phyloP scores from a whole-genome alignment of 2,113 vertebrate genomes.

The Gulo gulo region DNA sequence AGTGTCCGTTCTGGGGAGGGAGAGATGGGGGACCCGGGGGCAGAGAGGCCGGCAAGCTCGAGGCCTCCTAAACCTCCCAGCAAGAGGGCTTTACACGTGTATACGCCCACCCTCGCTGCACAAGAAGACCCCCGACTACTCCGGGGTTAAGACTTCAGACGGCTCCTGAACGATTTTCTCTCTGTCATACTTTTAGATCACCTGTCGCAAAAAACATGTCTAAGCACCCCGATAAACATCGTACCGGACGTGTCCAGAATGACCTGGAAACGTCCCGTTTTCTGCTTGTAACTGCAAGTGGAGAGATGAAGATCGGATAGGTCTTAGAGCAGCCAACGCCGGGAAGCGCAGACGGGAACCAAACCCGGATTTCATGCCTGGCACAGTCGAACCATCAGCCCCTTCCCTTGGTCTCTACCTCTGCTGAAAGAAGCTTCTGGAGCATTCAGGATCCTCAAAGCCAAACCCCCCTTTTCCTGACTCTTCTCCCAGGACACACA shows the following conservation, averaged over 20 bases:
- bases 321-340: too few species aligned
- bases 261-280: not conserved
- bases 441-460: not conserved
- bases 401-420: not conserved
- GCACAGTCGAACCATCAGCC: not conserved
- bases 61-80: not conserved
- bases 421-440: not conserved
- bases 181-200: not conserved
- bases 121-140: not conserved
- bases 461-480: not conserved
- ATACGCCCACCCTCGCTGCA: not conserved
- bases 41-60: not conserved
- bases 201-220: not conserved
- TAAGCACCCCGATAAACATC: not conserved
- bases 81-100: not conserved
- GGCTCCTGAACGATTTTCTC: not conserved
- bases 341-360: not conserved
- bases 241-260: not conserved
- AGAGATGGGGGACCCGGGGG: too few species aligned
- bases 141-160: not conserved
- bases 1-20: not conserved
- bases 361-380: not conserved
- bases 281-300: not conserved
- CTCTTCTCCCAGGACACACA: not conserved
- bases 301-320: not conserved